A percentile compares a stretch with the other conserved stretches of the same genome.
Evolutionary conservation across 1,140 invertebrate species (phyloP).

Genomic region (Drosophila ogumai): DNA sequence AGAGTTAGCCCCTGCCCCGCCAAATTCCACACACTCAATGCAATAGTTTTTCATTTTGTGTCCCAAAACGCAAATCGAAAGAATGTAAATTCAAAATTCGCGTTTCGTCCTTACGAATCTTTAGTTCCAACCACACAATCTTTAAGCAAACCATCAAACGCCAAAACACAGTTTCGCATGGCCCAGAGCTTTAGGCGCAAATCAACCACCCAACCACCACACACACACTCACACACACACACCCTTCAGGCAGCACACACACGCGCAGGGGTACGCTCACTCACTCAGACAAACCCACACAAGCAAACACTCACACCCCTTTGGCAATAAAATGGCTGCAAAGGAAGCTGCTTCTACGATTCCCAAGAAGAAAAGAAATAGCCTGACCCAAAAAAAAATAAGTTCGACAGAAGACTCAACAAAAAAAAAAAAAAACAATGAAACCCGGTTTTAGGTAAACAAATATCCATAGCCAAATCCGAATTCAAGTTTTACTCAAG

Average conservation of each 20-base stretch:
- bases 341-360: constrained; percentile 83
- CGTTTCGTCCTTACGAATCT: constrained; percentile 71
- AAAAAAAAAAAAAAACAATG: constrained; percentile 12
- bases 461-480: constrained; percentile 10
- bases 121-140: constrained; percentile 63
- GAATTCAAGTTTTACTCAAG: constrained; percentile 37
- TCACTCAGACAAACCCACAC: constrained; percentile 24
- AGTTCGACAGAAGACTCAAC: constrained; percentile 42
- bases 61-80: constrained; percentile 78
- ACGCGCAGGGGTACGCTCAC: constrained; percentile 58
- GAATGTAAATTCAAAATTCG: constrained; percentile 69
- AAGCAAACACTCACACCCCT: constrained; percentile 62
- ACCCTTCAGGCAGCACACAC: constrained; percentile 49
- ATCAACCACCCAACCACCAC: constrained; percentile 68
- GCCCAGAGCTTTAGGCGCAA: constrained; percentile 69
- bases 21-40: constrained; percentile 76
- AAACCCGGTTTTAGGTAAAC: constrained; percentile 22
- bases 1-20: constrained; percentile 42
- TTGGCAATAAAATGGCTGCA: constrained; percentile 81
- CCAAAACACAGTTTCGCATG: constrained; percentile 66
- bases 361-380: constrained; percentile 83
- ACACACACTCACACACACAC: constrained; percentile 48
- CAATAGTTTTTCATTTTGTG: constrained; percentile 84
- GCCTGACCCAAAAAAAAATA: constrained; percentile 43
- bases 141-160: constrained; percentile 41